Percentiles rank a stretch among this genome's conserved stretches.
Evolutionary conservation across 2,113 vertebrate genomes (phyloP).

Genomic region (Solea solea): DNA sequence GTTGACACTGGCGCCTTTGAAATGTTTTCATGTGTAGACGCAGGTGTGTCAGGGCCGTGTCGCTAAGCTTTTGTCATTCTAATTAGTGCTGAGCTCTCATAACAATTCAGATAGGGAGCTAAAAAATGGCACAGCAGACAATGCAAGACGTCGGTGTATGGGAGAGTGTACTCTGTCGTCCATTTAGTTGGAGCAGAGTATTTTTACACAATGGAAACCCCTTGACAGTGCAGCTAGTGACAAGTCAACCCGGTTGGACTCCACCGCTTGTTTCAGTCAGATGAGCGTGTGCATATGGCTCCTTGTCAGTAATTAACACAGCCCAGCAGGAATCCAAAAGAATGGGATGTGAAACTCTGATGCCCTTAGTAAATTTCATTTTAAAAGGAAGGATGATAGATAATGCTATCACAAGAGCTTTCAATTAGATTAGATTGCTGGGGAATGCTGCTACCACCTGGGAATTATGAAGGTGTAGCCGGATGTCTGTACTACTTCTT

Average conservation of each 20-base stretch:
- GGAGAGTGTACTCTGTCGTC: neutral
- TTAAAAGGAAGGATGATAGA: conserved; percentile 1
- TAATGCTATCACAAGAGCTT: neutral
- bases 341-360: neutral
- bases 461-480: neutral
- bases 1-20: conserved; percentile 39
- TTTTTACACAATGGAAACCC: conserved; percentile 1
- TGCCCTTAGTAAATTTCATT: conserved; percentile 4
- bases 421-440: conserved; percentile 1
- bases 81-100: conserved; percentile 28
- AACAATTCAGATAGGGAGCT: neutral
- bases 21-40: conserved; percentile 32
- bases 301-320: conserved; percentile 28
- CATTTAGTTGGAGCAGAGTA: neutral
- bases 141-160: neutral
- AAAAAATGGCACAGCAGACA: conserved; percentile 7
- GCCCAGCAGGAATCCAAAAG: conserved; percentile 13
- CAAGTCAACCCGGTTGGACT: conserved; percentile 27
- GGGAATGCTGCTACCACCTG: neutral
- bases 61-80: conserved; percentile 22
- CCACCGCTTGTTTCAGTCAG: conserved; percentile 16
- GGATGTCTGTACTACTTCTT: neutral
- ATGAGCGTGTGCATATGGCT: conserved; percentile 17
- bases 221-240: conserved; percentile 17
- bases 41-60: conserved; percentile 1